A percentile compares a stretch with the other conserved stretches of the same genome.
These are phyloP conservation scores for Uromys caudimaculatus DNA, from an alignment of 2,797 vertebrate genomes.

Conservation along the genomic window DNA sequence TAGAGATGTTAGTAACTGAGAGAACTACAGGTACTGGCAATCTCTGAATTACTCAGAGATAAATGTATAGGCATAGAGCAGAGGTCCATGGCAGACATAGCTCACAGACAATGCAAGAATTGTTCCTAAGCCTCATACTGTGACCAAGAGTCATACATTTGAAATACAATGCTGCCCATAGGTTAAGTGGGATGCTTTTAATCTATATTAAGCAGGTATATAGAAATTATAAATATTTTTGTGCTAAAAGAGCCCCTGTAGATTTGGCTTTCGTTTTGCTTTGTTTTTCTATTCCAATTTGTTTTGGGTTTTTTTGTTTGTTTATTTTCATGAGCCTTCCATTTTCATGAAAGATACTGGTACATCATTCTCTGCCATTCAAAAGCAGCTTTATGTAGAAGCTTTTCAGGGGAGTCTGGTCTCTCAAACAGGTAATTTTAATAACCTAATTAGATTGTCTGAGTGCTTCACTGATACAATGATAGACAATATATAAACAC, in stretches of 20 bases:
- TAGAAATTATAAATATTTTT: conserved; percentile 29
- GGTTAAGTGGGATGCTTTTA: neutral
- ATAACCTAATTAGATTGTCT: conserved; percentile 82
- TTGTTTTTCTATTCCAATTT: conserved; percentile 32
- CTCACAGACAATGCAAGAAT: neutral
- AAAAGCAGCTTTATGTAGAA: conserved; percentile 67
- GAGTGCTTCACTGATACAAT: conserved; percentile 68
- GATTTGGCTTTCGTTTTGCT: neutral
- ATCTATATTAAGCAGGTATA: neutral
- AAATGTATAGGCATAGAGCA: neutral
- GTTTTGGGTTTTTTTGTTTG: conserved; percentile 44
- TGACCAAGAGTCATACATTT: neutral
- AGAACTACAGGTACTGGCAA: neutral
- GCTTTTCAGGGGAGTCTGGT: conserved; percentile 68
- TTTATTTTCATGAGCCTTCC: conserved; percentile 15
- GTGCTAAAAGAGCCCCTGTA: neutral
- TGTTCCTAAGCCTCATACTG: neutral
- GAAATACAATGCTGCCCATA: neutral
- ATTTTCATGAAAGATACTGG: conserved; percentile 49
- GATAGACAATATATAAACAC: conserved; percentile 77
- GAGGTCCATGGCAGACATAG: neutral
- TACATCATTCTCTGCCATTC: conserved; percentile 56
- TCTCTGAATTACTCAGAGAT: neutral
- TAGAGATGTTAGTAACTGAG: neutral
- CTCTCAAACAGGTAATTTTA: conserved; percentile 78